Evolutionary conservation across 1,140 invertebrate genomes (phyloP), one percentile per base, ranked within the genome.

Genomic region (Bombus waltoni): DNA sequence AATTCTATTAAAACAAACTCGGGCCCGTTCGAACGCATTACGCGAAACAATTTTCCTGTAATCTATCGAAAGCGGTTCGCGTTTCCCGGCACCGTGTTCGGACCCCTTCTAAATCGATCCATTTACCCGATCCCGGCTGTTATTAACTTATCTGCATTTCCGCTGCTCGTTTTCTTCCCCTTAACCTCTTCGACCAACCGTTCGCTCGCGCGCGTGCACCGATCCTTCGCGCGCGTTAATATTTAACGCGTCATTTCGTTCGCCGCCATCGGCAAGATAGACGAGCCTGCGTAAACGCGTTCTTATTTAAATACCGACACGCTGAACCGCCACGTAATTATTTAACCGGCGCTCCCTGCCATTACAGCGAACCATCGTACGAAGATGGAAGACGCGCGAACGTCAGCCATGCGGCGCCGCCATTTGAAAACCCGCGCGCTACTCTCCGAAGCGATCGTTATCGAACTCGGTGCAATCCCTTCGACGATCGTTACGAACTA

Each of bases 391-490:
- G 68, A 62, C 73, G 73, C 62, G 62, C 15, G 25, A n/a, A 38
- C 81, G 47, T 44, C 53, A 88, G 87, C 76, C 59, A n/a, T 62
- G 59, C 28, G 59, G 84, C 88, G 88, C 79, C 79, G 88, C 75
- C 59, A 80, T 86, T 76, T 66, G 76, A 82, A 88, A 88, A 65
- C 3, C 74, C n/a, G n/a, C n/a, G 80, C 81, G 84, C 68, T 90
- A 13, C 59, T 62, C 59, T 72, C 76, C 85, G 68, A 88, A 89
- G 76, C 86, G 86, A 90, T 89, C 89, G 88, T 87, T 90, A 90
- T 90, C 88, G 77, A 79, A 10, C 57, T 25, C 59, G 57, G 3
- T 62, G 59, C 70, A 89, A 90, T 89, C 89, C 68, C 68, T 72
- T 47, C 80, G 5, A 9, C 72, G 42, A 47, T 73, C 42, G 42